phyloP scores from a whole-genome alignment of 53 echinoderm and acorn worm genomes.

The Arbacia lixula region DNA sequence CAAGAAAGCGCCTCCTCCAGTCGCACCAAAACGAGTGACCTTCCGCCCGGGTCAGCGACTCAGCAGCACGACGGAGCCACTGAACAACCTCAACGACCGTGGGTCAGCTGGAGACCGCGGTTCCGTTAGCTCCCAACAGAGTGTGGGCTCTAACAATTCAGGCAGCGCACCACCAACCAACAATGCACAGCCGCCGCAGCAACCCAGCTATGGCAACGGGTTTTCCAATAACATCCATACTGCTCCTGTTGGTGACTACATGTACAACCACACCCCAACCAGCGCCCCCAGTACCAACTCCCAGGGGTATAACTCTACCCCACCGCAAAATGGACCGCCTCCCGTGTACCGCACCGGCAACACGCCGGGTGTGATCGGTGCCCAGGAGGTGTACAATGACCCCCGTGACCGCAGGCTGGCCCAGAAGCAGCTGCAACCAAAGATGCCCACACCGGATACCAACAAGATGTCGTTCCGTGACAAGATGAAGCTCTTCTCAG shows the following conservation, averaged over 20 bases:
- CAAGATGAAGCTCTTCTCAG: slow-evolving; percentile 95
- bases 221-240: slow-evolving; percentile 37
- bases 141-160: slow-evolving; percentile 40
- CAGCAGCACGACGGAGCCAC: slow-evolving; percentile 3
- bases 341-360: slow-evolving; percentile 78
- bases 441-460: slow-evolving; percentile 38
- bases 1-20: slow-evolving; percentile 64
- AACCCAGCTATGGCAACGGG: slow-evolving; percentile 44
- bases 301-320: slow-evolving; percentile 66
- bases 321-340: slow-evolving; percentile 12
- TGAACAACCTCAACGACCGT: slow-evolving; percentile 19
- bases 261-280: slow-evolving; percentile 54
- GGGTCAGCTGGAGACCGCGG: slow-evolving; percentile 37
- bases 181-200: neutral
- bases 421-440: slow-evolving; percentile 44
- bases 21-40: slow-evolving; percentile 75
- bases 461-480: slow-evolving; percentile 86
- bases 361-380: slow-evolving; percentile 92
- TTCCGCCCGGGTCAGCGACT: slow-evolving; percentile 45
- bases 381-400: slow-evolving; percentile 94
- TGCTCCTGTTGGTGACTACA: slow-evolving; percentile 27
- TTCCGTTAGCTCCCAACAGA: slow-evolving; percentile 49
- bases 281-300: slow-evolving; percentile 60
- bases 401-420: slow-evolving; percentile 84
- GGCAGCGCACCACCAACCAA: slow-evolving; percentile 32